Evolutionary conservation across 1,140 invertebrate species (phyloP).

Genomic region (Brachionus rubens): DNA sequence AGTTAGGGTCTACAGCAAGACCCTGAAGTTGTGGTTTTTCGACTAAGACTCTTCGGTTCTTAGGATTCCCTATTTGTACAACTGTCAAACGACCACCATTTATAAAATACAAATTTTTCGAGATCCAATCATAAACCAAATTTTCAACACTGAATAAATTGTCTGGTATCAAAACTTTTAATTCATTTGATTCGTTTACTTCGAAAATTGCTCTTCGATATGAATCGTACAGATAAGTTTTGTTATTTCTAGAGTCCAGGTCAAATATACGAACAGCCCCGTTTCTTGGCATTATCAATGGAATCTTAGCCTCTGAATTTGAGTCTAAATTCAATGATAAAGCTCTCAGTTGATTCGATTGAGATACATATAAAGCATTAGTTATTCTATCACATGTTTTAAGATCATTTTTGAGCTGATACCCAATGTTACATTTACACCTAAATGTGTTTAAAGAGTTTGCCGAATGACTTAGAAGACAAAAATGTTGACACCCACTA

Average conservation of each 20-base stretch:
- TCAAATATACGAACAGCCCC: not conserved
- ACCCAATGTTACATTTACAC: constrained; percentile 28
- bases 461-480: not conserved
- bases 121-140: constrained; percentile 90
- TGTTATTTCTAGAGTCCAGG: not conserved
- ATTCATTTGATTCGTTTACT: not conserved
- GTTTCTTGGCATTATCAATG: not conserved
- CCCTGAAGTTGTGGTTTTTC: constrained; percentile 69
- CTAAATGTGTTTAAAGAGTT: constrained; percentile 3
- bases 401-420: constrained; percentile 1
- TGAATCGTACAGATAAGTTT: constrained; percentile 14
- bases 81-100: constrained; percentile 92
- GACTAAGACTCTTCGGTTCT: constrained; percentile 50
- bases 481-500: constrained; percentile 36
- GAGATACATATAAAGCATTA: not conserved
- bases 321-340: not conserved
- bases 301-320: not conserved
- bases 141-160: not conserved
- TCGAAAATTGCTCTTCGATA: constrained; percentile 2
- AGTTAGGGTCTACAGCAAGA: constrained; percentile 91
- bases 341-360: not conserved
- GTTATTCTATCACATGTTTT: constrained; percentile 36
- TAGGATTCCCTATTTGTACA: constrained; percentile 63
- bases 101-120: constrained; percentile 95
- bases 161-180: not conserved